Conservation (phyloP, 2,113 vertebrate species). For the Spea multiplicata region DNA sequence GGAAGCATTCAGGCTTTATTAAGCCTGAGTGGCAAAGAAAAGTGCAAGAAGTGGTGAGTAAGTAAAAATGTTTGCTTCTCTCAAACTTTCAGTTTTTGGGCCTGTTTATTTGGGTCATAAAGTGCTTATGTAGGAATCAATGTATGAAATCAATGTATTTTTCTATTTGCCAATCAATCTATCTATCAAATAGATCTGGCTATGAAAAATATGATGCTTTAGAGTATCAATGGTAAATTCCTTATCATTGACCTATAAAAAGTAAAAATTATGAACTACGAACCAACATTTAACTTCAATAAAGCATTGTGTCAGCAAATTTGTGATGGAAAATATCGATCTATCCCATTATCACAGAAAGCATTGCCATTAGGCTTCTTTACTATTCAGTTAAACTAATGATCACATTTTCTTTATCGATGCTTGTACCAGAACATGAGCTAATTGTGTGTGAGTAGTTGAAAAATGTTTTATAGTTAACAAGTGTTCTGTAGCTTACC, state of each 20-base stretch:
- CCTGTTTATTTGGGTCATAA: too few relatives aligned
- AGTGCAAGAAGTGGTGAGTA: too few relatives aligned
- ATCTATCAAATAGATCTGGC: too few relatives aligned
- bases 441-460: constrained; percentile 33
- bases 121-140: too few relatives aligned
- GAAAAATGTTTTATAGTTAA: constrained; percentile 20
- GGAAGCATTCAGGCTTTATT: neutral
- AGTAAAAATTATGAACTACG: constrained; percentile 17
- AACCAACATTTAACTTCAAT: constrained; percentile 14
- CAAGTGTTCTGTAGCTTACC: constrained; percentile 1
- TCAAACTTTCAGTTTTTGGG: too few relatives aligned
- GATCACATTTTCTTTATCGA: constrained; percentile 20
- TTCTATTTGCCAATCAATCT: too few relatives aligned
- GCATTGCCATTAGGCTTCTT: constrained; percentile 27
- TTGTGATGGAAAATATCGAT: constrained; percentile 39
- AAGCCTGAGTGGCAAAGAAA: too few relatives aligned
- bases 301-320: constrained; percentile 28
- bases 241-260: neutral
- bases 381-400: constrained; percentile 44
- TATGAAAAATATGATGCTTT: too few relatives aligned
- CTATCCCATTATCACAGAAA: constrained; percentile 49
- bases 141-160: too few relatives aligned
- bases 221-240: too few relatives aligned
- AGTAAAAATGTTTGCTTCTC: too few relatives aligned
- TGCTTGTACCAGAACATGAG: constrained; percentile 16